Evolutionary conservation across 1,140 invertebrate species (phyloP).

Genomic region (Pseudomyrmex pallidus): DNA sequence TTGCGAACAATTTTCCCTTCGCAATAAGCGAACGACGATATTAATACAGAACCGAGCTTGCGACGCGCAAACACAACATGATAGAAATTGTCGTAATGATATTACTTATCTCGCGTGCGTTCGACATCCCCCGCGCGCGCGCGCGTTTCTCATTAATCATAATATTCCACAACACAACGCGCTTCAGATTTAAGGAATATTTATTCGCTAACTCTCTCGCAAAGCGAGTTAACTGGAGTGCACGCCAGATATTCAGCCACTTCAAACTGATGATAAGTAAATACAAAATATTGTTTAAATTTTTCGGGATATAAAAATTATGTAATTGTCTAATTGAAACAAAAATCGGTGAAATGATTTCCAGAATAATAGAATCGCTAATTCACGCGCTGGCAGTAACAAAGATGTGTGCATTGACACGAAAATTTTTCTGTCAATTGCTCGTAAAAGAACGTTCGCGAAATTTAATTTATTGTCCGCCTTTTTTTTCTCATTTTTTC

Average conservation of each 20-base stretch:
- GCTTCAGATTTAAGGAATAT: constrained; percentile 19
- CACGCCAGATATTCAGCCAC: constrained; percentile 6
- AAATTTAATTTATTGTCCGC: constrained; percentile 32
- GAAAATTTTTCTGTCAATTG: constrained; percentile 9
- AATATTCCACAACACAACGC: not conserved
- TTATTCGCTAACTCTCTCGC: not conserved
- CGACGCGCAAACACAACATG: not conserved
- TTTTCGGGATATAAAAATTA: not conserved
- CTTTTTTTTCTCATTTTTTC: constrained; percentile 8
- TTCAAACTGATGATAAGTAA: not conserved
- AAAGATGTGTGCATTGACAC: not conserved
- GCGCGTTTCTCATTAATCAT: constrained; percentile 23
- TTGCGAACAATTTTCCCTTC: constrained; percentile 15
- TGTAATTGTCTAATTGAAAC: no score
- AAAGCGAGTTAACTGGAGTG: not conserved
- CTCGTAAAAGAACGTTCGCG: not conserved
- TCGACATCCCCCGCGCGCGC: not conserved
- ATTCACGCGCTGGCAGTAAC: not conserved
- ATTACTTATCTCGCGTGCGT: constrained; percentile 10
- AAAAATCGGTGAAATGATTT: constrained; percentile 7
- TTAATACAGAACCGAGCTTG: not conserved
- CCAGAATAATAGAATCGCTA: not conserved
- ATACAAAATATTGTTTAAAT: not conserved
- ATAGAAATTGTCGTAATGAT: constrained; percentile 15
- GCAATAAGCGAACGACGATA: not conserved